Percentiles rank a stretch among this genome's conserved stretches.
These are phyloP conservation scores for Gymnocheta viridis DNA, from an alignment of 2,888 invertebrate species.

Conservation along the genomic window DNA sequence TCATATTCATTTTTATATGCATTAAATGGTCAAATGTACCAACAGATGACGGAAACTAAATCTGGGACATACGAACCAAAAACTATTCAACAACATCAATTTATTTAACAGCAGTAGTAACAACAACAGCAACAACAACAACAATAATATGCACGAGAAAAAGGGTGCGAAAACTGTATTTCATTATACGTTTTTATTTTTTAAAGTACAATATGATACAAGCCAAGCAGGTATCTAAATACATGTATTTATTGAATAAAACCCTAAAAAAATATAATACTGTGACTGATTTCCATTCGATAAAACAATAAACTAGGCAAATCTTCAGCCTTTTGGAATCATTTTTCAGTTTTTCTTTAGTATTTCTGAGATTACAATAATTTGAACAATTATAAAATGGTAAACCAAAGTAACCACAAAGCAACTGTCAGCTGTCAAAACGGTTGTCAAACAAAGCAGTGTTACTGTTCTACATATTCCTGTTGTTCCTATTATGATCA, in stretches of 20 bases:
- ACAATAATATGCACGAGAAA: constrained; percentile 24
- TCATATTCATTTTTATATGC: background rate
- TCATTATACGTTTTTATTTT: constrained; percentile 47
- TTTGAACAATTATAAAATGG: no score
- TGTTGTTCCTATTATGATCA: no score
- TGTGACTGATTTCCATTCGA: no score
- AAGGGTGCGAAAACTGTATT: constrained; percentile 68
- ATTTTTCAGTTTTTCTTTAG: no score
- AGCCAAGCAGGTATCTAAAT: constrained; percentile 29
- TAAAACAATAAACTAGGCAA: no score
- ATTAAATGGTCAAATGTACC: constrained; percentile 43
- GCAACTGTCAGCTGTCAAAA: no score
- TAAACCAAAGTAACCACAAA: no score
- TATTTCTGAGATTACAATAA: no score
- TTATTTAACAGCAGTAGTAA: constrained; percentile 19
- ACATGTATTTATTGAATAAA: background rate
- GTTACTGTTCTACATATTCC: no score
- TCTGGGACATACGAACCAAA: constrained; percentile 67
- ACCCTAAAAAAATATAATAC: no score
- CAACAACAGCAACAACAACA: constrained; percentile 40
- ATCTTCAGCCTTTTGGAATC: no score
- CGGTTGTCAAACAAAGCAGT: no score
- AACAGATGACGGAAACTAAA: constrained; percentile 60
- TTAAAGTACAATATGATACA: constrained; percentile 48
- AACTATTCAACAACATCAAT: constrained; percentile 64